Percentiles rank a stretch among this genome's conserved stretches.
These are phyloP conservation scores for Crypturellus tataupa DNA, from an alignment of 2,797 vertebrate species.

Conservation along the genomic window DNA sequence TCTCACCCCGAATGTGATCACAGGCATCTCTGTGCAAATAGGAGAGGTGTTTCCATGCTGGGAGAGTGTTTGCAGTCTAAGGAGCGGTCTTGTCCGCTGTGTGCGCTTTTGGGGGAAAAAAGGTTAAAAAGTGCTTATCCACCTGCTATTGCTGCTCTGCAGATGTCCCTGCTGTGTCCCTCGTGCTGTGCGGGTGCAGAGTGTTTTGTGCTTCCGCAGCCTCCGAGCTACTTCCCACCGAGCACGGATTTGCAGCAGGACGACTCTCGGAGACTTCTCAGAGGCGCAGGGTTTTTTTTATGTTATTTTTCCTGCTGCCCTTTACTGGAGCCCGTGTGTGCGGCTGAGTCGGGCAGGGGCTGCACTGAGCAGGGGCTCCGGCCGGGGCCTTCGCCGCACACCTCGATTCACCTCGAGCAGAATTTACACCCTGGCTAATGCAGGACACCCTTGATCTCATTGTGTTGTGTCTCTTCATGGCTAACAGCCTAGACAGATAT, in stretches of 20 bases:
- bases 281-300: neutral
- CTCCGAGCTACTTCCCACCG: slow-evolving; percentile 23
- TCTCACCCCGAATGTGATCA: slow-evolving; percentile 3
- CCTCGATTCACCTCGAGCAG: neutral
- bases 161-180: slow-evolving; percentile 1
- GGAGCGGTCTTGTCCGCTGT: neutral
- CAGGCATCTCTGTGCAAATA: neutral
- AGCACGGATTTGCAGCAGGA: slow-evolving; percentile 28
- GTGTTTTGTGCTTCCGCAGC: neutral
- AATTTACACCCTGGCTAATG: neutral
- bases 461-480: neutral
- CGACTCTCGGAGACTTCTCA: neutral
- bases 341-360: neutral
- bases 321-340: neutral
- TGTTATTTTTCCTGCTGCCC: neutral
- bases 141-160: neutral
- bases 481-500: slow-evolving; percentile 5
- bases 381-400: neutral
- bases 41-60: neutral
- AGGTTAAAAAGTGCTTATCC: neutral
- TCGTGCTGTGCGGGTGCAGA: neutral
- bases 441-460: neutral
- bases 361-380: neutral
- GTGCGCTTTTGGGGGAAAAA: neutral
- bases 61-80: neutral